Conservation (phyloP, 2,888 invertebrate species). For the Parnassius smintheus region DNA sequence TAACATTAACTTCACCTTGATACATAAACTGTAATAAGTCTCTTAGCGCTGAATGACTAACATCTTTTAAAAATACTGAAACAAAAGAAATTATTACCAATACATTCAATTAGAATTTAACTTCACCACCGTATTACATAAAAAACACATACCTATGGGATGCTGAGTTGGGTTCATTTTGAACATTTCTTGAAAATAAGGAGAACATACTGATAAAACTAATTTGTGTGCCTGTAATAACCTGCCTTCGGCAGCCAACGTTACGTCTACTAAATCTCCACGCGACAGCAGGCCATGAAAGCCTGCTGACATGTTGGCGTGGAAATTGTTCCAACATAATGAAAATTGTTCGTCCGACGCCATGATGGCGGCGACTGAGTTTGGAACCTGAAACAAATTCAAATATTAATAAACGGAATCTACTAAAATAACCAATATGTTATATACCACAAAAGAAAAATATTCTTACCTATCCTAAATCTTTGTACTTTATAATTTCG, state of each 20-base stretch:
- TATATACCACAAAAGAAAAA: background rate
- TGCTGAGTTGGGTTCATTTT: constrained; percentile 86
- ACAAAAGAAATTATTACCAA: constrained; percentile 44
- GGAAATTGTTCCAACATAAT: constrained; percentile 89
- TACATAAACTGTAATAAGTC: constrained; percentile 88
- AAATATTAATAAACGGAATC: background rate
- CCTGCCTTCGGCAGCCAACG: constrained; percentile 86
- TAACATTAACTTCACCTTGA: constrained; percentile 86
- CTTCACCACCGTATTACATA: constrained; percentile 1
- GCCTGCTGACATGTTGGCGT: constrained; percentile 86
- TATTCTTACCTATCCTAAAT: constrained; percentile 67
- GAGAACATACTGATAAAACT: constrained; percentile 87
- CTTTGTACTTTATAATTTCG: constrained; percentile 75
- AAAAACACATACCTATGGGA: constrained; percentile 80
- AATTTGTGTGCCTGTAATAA: constrained; percentile 86
- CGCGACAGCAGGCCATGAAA: constrained; percentile 86
- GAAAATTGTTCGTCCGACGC: constrained; percentile 88
- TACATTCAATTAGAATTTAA: constrained; percentile 14
- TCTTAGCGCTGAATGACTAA: constrained; percentile 85
- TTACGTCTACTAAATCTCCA: constrained; percentile 86
- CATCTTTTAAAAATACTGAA: constrained; percentile 86
- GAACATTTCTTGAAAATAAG: constrained; percentile 87
- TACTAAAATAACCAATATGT: background rate
- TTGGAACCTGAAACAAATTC: constrained; percentile 55
- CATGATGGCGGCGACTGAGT: constrained; percentile 80